Evolutionary conservation across 2,797 vertebrate genomes (phyloP).

Genomic region (Lates japonicus): DNA sequence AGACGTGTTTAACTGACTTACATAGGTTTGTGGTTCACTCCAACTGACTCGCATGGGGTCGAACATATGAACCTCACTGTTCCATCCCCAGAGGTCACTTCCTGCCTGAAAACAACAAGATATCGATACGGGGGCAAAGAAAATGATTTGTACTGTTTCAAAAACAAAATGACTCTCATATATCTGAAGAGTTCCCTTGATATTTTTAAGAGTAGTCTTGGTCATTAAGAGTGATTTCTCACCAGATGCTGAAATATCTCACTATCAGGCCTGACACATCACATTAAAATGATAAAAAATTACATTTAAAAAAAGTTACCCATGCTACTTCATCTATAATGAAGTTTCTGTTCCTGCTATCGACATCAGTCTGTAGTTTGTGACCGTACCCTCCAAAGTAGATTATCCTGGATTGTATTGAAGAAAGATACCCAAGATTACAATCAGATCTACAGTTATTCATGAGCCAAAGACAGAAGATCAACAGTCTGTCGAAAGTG

Average conservation of each 20-base stretch:
- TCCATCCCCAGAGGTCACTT: constrained; percentile 96
- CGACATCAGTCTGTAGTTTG: constrained; percentile 88
- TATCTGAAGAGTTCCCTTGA: neutral
- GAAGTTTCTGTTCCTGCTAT: constrained; percentile 87
- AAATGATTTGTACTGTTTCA: neutral
- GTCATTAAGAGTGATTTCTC: neutral
- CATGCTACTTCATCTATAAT: constrained; percentile 94
- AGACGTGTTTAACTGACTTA: constrained; percentile 75
- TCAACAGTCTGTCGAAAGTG: neutral
- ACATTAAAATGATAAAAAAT: neutral
- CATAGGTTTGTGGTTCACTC: constrained; percentile 89
- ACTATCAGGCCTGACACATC: neutral
- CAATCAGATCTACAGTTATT: neutral
- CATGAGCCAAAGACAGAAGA: neutral
- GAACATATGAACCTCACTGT: constrained; percentile 95
- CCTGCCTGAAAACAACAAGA: constrained; percentile 84
- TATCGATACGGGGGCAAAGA: neutral
- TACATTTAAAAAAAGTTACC: constrained; percentile 82
- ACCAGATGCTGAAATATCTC: constrained; percentile 4
- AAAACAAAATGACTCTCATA: neutral
- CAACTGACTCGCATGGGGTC: constrained; percentile 89
- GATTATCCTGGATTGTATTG: constrained; percentile 86
- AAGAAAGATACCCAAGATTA: constrained; percentile 26
- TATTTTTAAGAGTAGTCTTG: neutral
- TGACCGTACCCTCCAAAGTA: constrained; percentile 97